Base-by-base conservation (phyloP, 2,888 invertebrate species). In the Coelopa pilipes region DNA sequence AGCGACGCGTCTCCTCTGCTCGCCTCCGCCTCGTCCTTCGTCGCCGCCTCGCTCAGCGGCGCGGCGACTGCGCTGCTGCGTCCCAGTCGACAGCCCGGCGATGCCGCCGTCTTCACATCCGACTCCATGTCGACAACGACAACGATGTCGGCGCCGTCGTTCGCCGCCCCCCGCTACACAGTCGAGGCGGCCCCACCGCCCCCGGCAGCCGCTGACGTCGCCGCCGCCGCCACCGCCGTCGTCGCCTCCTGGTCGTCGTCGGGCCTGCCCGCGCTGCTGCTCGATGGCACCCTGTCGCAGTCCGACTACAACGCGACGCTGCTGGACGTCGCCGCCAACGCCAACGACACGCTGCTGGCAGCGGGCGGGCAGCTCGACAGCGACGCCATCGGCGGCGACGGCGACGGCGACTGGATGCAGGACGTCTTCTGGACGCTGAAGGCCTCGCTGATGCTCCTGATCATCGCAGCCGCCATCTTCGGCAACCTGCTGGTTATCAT, bases 401-500 rank as follows among this genome's bases (percentile, higher is more conserved):
- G 70, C 73, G 73, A 80, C 80, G 73, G 80, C 80, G 87, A 89
- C 69, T 89, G 93, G 85, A 87, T 90, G 62, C 88, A 91, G 68
- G 89, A 91, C 55, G 88, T 92, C 75, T 79, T 92, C 63, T 87
- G 92, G 78, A 88, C 92, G 34, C 81, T 93, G 75, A 95, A 94
- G 89, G 91, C 92, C 77, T 89, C 94, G 34, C 93, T 96, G 69
- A 96, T 97, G 95, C 91, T 93, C 57, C 91, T 94, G 82, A 96
- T 97, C 76, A 97, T 97, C 77, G 86, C 96, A 68, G 93, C 95
- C 63, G 97, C 97, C 78, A 91, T 96, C 74, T 93, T 96, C 80
- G 97, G 97, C 63, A 97, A 97, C 86, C 89, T 96, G 66, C 89
- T 97, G 69, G 97, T 97, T 78, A 96, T 97, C 79, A 93, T 96